Percentiles rank a stretch among this genome's conserved stretches.
These are phyloP conservation scores for Teleogryllus oceanicus DNA, from an alignment of 2,888 invertebrate species.

Conservation along the genomic window DNA sequence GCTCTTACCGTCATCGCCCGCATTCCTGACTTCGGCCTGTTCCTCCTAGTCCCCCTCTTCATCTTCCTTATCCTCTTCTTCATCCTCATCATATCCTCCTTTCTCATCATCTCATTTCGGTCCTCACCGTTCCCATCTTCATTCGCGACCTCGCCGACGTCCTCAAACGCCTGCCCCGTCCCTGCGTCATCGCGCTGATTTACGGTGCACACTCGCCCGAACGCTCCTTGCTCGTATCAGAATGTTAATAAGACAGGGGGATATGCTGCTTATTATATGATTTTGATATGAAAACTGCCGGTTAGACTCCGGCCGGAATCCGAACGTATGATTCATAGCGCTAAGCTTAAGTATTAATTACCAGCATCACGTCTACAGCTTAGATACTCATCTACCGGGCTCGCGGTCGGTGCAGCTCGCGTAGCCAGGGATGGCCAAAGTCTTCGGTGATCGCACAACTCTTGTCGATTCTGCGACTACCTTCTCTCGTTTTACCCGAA, in stretches of 20 bases:
- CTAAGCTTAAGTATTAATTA: slow-evolving; percentile 18
- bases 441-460: not conserved
- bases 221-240: not conserved
- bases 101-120: no score
- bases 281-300: slow-evolving; percentile 7
- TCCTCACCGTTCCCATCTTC: no score
- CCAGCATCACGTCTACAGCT: not conserved
- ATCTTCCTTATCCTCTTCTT: no score
- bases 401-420: not conserved
- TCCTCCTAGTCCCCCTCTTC: no score
- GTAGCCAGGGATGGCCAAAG: not conserved
- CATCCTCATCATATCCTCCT: no score
- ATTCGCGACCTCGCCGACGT: no score
- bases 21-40: no score
- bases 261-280: slow-evolving; percentile 18
- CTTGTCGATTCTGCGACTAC: no score
- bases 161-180: no score
- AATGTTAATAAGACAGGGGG: slow-evolving; percentile 12
- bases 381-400: slow-evolving; percentile 2
- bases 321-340: slow-evolving; percentile 18
- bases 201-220: not conserved
- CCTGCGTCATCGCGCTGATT: no score
- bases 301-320: not conserved
- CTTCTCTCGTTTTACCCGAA: no score
- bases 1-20: no score